Conservation (phyloP, 2,113 vertebrate genomes). For the Pungitius pungitius region DNA sequence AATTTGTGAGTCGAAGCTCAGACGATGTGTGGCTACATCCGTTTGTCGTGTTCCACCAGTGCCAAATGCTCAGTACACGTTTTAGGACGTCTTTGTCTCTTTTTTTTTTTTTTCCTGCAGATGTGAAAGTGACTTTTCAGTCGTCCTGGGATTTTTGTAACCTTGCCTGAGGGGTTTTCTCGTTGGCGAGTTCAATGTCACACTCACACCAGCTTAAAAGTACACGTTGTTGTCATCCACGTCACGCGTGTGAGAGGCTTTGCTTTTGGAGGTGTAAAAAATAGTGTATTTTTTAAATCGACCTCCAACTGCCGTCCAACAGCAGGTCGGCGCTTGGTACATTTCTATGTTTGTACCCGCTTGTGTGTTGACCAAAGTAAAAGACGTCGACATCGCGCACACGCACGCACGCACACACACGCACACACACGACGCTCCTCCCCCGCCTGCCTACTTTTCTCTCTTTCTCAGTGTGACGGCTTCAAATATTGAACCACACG, state of each 20-base stretch:
- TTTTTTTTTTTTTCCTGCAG: too few species aligned
- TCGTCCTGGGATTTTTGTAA: conserved; percentile 18
- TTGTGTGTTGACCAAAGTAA: conserved; percentile 55
- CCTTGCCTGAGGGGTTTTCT: conserved; percentile 46
- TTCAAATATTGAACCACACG: conserved; percentile 29
- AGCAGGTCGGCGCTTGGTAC: conserved; percentile 2
- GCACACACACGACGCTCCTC: conserved; percentile 5
- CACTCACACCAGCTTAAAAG: conserved; percentile 60
- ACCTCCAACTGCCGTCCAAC: conserved; percentile 19
- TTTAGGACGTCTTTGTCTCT: too few species aligned
- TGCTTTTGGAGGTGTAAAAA: conserved; percentile 32
- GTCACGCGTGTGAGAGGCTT: conserved; percentile 8
- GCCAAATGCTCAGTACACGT: too few species aligned
- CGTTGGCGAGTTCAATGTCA: conserved; percentile 32
- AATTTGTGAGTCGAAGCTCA: conserved; percentile 54
- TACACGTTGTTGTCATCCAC: conserved; percentile 38
- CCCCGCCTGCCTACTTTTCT: neutral
- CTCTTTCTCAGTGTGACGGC: conserved; percentile 11
- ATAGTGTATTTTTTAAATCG: conserved; percentile 52
- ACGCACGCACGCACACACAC: conserved; percentile 18
- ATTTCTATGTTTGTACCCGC: conserved; percentile 49
- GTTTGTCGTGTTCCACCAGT: conserved; percentile 52
- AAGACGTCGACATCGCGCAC: conserved; percentile 10
- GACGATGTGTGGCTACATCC: conserved; percentile 40
- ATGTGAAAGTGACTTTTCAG: conserved; percentile 31